phyloP scores from a whole-genome alignment of 2,888 invertebrate genomes.

The Trichacis sp. region DNA sequence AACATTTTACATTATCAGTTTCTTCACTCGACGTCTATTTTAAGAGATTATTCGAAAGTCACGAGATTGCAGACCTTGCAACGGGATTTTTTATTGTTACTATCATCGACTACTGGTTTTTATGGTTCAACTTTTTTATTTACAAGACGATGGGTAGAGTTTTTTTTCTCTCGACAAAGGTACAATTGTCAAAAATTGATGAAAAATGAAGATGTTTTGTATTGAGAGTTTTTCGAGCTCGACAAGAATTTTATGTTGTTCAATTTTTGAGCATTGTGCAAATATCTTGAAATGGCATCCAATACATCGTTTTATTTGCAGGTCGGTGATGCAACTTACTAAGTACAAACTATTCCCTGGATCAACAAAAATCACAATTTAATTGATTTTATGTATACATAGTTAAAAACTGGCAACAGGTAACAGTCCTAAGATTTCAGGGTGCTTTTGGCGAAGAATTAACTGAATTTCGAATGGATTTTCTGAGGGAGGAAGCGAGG shows the following conservation, averaged over 20 bases:
- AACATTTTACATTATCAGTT: constrained; percentile 66
- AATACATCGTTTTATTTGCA: constrained; percentile 54
- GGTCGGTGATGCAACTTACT: constrained; percentile 58
- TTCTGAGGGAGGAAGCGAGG: no score
- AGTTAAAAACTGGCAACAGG: constrained; percentile 67
- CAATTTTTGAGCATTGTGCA: constrained; percentile 8
- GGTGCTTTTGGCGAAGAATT: constrained; percentile 17
- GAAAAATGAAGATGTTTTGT: no score
- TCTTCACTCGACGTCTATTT: constrained; percentile 59
- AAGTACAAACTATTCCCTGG: constrained; percentile 66
- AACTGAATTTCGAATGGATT: no score
- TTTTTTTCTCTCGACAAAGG: neutral
- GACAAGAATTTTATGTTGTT: no score
- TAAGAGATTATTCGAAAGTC: constrained; percentile 67
- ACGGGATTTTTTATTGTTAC: neutral
- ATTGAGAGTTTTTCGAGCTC: no score
- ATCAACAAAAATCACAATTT: constrained; percentile 65
- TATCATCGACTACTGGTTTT: neutral
- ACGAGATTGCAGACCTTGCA: constrained; percentile 66
- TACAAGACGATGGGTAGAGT: constrained; percentile 2
- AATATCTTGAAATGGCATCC: constrained; percentile 17
- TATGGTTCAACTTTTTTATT: no score
- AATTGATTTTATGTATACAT: constrained; percentile 57
- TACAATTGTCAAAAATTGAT: constrained; percentile 3
- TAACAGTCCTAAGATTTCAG: constrained; percentile 62